These are phyloP conservation scores for Drosophila hydei DNA, from an alignment of 1,140 invertebrate species.

Conservation along the genomic window DNA sequence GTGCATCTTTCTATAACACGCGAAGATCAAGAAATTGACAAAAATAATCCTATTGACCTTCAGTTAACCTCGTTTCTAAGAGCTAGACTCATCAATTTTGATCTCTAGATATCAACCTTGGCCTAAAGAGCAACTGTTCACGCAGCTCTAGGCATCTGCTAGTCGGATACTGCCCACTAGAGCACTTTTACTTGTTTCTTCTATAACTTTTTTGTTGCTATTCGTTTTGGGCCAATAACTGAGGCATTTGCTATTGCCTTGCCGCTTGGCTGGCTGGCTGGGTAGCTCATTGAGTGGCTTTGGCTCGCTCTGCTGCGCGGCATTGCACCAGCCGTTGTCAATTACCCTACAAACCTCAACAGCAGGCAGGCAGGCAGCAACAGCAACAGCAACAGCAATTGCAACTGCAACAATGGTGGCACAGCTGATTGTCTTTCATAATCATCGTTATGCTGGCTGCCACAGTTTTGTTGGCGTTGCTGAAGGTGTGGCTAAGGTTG, in stretches of 20 bases:
- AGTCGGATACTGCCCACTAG: too few species aligned
- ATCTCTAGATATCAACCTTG: too few species aligned
- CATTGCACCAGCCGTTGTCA: slow-evolving; percentile 56
- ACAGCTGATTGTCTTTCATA: slow-evolving; percentile 81
- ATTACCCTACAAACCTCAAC: slow-evolving; percentile 79
- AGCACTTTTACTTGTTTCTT: neutral
- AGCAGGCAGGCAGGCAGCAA: slow-evolving; percentile 17
- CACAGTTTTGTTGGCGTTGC: neutral
- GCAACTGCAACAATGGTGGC: slow-evolving; percentile 41
- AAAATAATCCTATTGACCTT: too few species aligned
- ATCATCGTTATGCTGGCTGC: slow-evolving; percentile 53
- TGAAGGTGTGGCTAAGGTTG: slow-evolving; percentile 41
- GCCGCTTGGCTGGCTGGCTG: slow-evolving; percentile 72
- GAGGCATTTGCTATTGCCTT: slow-evolving; percentile 61
- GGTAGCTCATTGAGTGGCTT: slow-evolving; percentile 50
- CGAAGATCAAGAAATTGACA: too few species aligned
- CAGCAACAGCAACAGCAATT: slow-evolving; percentile 29
- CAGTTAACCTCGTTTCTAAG: too few species aligned
- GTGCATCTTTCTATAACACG: too few species aligned
- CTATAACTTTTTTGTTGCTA: slow-evolving; percentile 37
- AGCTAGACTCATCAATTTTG: too few species aligned
- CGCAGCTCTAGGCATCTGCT: too few species aligned
- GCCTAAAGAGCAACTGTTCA: too few species aligned
- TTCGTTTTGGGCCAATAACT: slow-evolving; percentile 59
- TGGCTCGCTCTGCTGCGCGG: slow-evolving; percentile 20